Evolutionary conservation across 2,113 vertebrate species (phyloP).

Genomic region (Callionymus lyra): DNA sequence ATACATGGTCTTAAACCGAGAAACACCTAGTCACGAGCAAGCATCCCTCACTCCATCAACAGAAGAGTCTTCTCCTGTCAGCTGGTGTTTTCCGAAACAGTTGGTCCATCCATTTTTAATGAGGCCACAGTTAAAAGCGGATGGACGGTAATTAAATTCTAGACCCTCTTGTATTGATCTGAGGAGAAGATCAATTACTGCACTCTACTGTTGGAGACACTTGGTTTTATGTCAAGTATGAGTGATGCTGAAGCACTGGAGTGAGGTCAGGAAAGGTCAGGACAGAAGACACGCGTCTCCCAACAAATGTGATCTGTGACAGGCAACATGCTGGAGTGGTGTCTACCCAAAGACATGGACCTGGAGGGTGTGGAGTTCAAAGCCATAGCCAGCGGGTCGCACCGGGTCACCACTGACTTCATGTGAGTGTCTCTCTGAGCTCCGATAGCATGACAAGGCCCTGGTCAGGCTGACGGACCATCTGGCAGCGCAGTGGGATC

Average conservation of each 20-base stretch:
- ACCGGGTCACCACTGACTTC: constrained; percentile 88
- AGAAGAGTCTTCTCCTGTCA: constrained; percentile 11
- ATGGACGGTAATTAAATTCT: not conserved
- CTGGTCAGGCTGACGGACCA: constrained; percentile 47
- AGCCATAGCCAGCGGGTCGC: constrained; percentile 92
- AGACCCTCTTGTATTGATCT: too few species aligned
- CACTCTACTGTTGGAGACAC: too few species aligned
- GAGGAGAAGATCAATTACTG: too few species aligned
- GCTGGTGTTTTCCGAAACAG: constrained; percentile 14
- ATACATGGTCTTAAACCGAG: too few species aligned
- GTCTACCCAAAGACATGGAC: constrained; percentile 87
- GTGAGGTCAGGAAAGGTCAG: too few species aligned
- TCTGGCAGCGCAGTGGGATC: constrained; percentile 32
- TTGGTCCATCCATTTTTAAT: constrained; percentile 38
- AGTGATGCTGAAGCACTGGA: too few species aligned
- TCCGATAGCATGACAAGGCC: not conserved
- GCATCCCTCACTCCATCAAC: not conserved
- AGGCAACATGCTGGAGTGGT: constrained; percentile 97
- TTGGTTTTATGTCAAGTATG: too few species aligned
- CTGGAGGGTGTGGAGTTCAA: constrained; percentile 93
- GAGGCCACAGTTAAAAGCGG: constrained; percentile 17
- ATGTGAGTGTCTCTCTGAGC: constrained; percentile 72
- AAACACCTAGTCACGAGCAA: too few species aligned
- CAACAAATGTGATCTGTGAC: too few species aligned
- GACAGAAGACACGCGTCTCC: too few species aligned